Base-by-base conservation (phyloP, 2,888 invertebrate genomes). In the Polymixis flavicincta region DNA sequence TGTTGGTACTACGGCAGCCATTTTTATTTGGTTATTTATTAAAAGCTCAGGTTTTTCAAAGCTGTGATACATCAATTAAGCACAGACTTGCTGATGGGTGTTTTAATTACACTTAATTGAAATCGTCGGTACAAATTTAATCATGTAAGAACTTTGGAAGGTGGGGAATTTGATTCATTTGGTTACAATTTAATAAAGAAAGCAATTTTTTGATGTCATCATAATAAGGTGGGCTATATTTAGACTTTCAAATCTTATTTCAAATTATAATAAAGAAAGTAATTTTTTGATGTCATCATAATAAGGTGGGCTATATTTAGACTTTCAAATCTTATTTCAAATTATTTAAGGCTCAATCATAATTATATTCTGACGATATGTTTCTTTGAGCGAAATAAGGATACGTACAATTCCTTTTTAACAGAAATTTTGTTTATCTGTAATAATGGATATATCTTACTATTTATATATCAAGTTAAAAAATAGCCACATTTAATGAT, bases 21-120 rank as follows among this genome's bases (percentile, higher is more conserved):
- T 19, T 25, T 69, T 70, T 37, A n/a, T 42, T 61, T 25, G 22
- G 32, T 32, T 59, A 17, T 76, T 52, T 50, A 19, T 28, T 61
- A 32, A 11, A 50, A 28, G 0, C 9, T n/a, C 17, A 19, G 19
- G 0, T 13, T 28, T 76, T 50, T 22, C 1, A 55, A 42, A 32
- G 32, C 19, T 25, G 55, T 69, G 55, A 76, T 59, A 54, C 37
- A 60, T 76, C 48, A 68, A 76, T 79, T 76, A 65, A 28, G 22
- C 2, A 25, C 17, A 22, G 22, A 14, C 17, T 50, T 42, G 28
- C 14, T 45, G 14, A 45, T 54, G 32, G 28, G 45, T 64, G 57
- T 67, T 59, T 57, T 59, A 59, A 68, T 59, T 28, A 75, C 13
- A 22, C 13, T 57, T 68, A 64, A 75, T 75, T 75, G 45, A 28